Evolutionary conservation across 2,888 invertebrate species (phyloP).

Genomic region (Dichetophora obliterata): DNA sequence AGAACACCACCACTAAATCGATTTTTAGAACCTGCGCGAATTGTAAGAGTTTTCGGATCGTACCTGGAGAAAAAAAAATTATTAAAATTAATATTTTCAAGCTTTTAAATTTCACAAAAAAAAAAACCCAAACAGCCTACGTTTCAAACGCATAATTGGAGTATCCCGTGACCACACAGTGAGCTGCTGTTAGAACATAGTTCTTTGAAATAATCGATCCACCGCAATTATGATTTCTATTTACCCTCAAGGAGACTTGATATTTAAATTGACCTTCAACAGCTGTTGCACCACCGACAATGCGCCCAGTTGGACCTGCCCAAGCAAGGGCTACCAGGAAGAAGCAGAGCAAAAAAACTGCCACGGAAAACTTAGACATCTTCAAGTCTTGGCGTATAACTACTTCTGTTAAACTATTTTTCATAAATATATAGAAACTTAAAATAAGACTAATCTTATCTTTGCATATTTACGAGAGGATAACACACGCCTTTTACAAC

Average conservation of each 20-base stretch:
- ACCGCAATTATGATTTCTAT: constrained; percentile 56
- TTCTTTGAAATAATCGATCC: constrained; percentile 54
- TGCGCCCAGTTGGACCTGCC: constrained; percentile 53
- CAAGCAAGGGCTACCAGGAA: constrained; percentile 29
- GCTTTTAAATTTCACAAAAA: not conserved
- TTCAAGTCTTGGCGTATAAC: too few species aligned
- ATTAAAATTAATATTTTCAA: not conserved
- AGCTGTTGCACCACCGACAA: constrained; percentile 63
- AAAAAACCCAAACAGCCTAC: constrained; percentile 25
- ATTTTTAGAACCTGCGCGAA: constrained; percentile 59
- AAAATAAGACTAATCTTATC: too few species aligned
- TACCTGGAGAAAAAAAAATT: constrained; percentile 41
- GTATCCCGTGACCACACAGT: constrained; percentile 50
- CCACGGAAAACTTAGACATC: not conserved
- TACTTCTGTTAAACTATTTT: too few species aligned
- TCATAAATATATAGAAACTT: too few species aligned
- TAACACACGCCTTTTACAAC: too few species aligned
- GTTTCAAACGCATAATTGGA: constrained; percentile 42
- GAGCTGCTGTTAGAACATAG: constrained; percentile 57
- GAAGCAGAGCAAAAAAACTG: not conserved
- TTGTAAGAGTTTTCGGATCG: constrained; percentile 49
- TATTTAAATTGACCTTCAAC: constrained; percentile 61
- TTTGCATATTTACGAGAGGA: too few species aligned
- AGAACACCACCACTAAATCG: constrained; percentile 56
- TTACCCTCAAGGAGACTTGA: constrained; percentile 61